phyloP scores from a whole-genome alignment of 2,797 vertebrate species.

The Myiothlypis chrysogaster region DNA sequence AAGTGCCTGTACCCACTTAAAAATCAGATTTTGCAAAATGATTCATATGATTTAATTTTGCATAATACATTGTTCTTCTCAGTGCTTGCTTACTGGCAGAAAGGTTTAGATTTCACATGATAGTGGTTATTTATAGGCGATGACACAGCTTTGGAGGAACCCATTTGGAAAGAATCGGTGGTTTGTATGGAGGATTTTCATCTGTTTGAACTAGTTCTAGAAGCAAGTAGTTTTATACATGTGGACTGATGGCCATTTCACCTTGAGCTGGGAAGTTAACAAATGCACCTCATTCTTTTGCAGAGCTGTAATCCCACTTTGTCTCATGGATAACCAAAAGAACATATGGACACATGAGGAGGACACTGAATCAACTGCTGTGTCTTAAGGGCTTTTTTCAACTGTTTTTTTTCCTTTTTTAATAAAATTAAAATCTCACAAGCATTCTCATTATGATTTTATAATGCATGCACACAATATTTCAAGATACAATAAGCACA shows the following conservation, averaged over 20 bases:
- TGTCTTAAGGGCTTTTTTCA: background rate
- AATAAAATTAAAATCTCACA: background rate
- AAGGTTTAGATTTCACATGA: slow-evolving; percentile 42
- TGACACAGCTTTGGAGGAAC: slow-evolving; percentile 34
- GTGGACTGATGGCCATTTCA: background rate
- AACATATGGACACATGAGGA: fast-evolving
- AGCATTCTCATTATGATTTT: background rate
- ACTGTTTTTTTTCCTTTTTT: fast-evolving
- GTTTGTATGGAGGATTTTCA: background rate
- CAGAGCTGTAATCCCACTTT: background rate
- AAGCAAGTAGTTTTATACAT: background rate
- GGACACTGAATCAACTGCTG: background rate
- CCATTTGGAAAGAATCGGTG: background rate
- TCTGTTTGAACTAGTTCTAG: background rate
- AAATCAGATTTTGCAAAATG: slow-evolving; percentile 41
- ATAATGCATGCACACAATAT: background rate
- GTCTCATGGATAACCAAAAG: background rate
- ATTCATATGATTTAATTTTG: slow-evolving; percentile 48
- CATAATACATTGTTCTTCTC: slow-evolving; percentile 46
- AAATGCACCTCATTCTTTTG: background rate
- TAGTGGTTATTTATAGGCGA: slow-evolving; percentile 27
- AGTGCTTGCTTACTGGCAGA: slow-evolving; percentile 13
- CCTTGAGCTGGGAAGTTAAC: background rate
- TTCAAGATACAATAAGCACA: background rate
- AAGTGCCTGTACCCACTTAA: slow-evolving; percentile 50